Evolutionary conservation across 2,888 invertebrate species (phyloP), one percentile per base, ranked within the genome.

Genomic region (Amphipoea oculea): DNA sequence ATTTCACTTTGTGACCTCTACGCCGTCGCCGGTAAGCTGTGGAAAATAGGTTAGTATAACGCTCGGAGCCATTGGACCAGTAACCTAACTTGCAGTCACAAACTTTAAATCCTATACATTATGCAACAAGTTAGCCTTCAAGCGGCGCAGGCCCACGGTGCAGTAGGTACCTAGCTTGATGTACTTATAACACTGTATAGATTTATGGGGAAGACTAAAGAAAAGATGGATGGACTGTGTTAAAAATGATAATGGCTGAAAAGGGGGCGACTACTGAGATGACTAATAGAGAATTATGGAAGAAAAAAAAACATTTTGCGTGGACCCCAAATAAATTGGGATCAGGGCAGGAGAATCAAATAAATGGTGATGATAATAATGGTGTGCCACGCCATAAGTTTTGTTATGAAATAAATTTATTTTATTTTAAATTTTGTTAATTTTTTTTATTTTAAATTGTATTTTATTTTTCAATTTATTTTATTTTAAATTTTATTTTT

Each of bases 21-120:
- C 23, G 2, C n/a, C 12, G 57, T 4, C 23, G n/a, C 57, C 57
- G 20, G 3, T 60, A 40, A 78, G 23, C 40, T 48, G 11, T 9
- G n/a, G 29, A 63, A 84, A 86, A 76, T 76, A 76, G 84, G 76
- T 79, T 69, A 73, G 65, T 75, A 66, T 73, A 40, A 63, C 71
- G 36, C 45, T 14, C 62, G n/a, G 12, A 67, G 73, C 65, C 73
- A 80, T 74, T 86, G 80, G 67, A 69, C 79, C 12, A 40, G 69
- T 86, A 65, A 86, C 84, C 86, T 76, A 74, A 83, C 54, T 80
- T 76, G 51, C 80, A 83, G 86, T 76, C 62, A 72, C 68, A 29
- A 85, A 86, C 76, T 85, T 85, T 84, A 77, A 86, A 86, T 80
- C 87, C 76, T 40, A 62, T 80, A 79, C 73, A 80, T 74, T 84